Evolutionary conservation across 1,140 invertebrate species (phyloP), one percentile per base, ranked within the genome.

Genomic region (Saccostrea cuccullata): DNA sequence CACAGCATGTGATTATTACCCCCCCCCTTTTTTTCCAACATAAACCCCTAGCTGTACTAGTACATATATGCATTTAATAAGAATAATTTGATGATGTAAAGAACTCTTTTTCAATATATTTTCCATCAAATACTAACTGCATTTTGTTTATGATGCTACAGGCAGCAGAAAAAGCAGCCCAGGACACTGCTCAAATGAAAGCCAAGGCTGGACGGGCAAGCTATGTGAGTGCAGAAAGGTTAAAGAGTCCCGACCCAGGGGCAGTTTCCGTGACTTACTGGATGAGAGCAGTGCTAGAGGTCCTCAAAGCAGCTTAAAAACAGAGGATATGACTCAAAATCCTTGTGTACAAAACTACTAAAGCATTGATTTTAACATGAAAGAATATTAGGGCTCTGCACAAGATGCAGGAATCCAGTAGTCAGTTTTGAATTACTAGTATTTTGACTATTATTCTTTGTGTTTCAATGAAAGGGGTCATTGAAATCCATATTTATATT

Each of bases 201-300:
- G 96, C 96, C 0, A 95, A 93, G 90, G 95, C 94, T 64, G 95
- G 95, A 0, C 86, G 95, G 30, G 95, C 95, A 13, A 95, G 95
- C 88, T 96, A 96, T 90, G 95, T 95, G 0, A 93, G 91, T 60
- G 84, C 90, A n/a, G 90, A 93, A 15, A 88, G 90, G 15, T 89
- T 94, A 84, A 92, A 86, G 17, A 87, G 91, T 47, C 90, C 96
- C 95, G 97, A 97, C 94, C 96, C 97, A 73, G 97, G 97, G 86
- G 97, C 97, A 13, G 96, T 96, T 90, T 97, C 96, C 11, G 96
- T 96, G 3, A 95, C 96, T 2, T 92, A 96, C 1, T 97, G 96
- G 96, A 93, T 97, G 93, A 95, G 95, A 87, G 96, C 96, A 13
- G 92, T 96, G 15, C 40, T 91, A n/a, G 90, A 91, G 15, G 84